Evolutionary conservation across 2,888 invertebrate species (phyloP), one percentile per base, ranked within the genome.

Genomic region (Cerastoderma edule): DNA sequence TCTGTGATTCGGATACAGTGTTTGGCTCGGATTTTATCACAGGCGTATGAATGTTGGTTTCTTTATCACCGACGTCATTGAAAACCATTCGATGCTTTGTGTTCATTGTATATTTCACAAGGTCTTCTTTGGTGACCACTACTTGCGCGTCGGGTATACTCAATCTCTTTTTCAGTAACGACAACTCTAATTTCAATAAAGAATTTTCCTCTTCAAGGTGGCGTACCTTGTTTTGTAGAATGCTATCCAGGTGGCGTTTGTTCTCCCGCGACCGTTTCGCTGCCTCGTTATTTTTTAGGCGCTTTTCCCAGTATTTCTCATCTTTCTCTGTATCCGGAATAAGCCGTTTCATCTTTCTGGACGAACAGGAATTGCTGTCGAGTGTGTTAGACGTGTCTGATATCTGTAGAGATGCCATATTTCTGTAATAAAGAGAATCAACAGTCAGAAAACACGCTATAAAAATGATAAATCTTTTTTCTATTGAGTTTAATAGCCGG

Each of bases 221-320:
- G n/a, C 63, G 27, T 57, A 87, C 76, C 73, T 78, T 84, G 35
- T 72, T 67, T n/a, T 80, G 73, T 22, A 87, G 78, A 39, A 80
- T 73, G 28, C 70, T 44, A 66, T 90, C 89, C 27, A 82, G 8
- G 27, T 80, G 78, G 6, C 86, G 72, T 48, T 85, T 89, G 67
- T 85, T 88, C 75, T 89, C 88, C 0, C 90, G 80, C 0, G 90
- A 90, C 48, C 83, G 81, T 39, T 86, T 88, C 5, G 90, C 90
- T 6, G 90, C 85, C 35, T 85, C 73, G 69, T 90, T 90, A 72
- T 90, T 90, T 16, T 85, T 80, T 67, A 86, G 85, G 22, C 90
- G 76, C 67, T 84, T 88, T 69, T 86, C 87, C 89, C 89, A 89
- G 74, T 89, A 89, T 48, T 67, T 72, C 1, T 84, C 83, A 63